Conservation (phyloP, 2,797 vertebrate genomes). For the Cossypha dichroa region DNA sequence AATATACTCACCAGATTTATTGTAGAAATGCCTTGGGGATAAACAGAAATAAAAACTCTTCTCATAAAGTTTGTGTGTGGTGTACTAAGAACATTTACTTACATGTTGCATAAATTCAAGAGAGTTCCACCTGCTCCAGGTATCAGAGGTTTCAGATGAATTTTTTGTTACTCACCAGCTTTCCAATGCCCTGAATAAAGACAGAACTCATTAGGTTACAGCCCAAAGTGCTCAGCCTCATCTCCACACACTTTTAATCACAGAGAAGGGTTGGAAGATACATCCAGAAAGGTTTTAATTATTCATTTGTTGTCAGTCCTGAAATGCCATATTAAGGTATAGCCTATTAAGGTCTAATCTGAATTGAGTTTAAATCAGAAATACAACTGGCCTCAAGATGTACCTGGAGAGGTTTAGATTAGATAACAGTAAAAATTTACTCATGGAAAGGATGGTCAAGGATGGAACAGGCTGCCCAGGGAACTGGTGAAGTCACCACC, state of each 20-base stretch:
- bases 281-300: not conserved
- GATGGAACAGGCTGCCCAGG: not conserved
- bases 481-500: not conserved
- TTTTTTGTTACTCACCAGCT: not conserved
- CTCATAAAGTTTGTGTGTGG: not conserved
- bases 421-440: not conserved
- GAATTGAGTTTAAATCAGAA: not conserved
- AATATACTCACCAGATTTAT: not conserved
- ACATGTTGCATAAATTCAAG: rapidly evolving
- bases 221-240: not conserved
- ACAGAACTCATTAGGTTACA: not conserved
- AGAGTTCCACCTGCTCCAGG: not conserved
- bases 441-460: not conserved
- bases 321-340: not conserved
- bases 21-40: not conserved
- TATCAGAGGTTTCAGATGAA: not conserved
- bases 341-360: not conserved
- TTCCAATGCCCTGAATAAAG: not conserved
- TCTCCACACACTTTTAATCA: not conserved
- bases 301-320: not conserved
- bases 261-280: not conserved
- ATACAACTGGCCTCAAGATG: not conserved
- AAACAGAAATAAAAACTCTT: not conserved
- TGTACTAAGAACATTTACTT: not conserved
- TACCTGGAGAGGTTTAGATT: not conserved